Percentiles rank a stretch among this genome's conserved stretches.
Evolutionary conservation across 2,113 vertebrate genomes (phyloP).

Genomic region (Phrynosoma blainvillii): DNA sequence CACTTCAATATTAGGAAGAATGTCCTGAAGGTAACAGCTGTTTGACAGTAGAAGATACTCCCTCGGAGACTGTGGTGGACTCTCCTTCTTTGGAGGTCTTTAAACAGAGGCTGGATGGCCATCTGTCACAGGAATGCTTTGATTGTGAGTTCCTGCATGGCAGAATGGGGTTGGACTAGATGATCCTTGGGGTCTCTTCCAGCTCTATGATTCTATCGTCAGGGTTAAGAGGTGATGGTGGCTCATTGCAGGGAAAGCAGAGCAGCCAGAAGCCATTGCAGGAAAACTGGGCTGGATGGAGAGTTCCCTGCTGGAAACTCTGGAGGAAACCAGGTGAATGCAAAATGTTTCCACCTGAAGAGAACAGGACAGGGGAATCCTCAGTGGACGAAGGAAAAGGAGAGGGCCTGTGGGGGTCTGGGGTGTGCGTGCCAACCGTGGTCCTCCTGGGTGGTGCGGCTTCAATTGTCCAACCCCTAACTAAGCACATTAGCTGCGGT

Average conservation of each 20-base stretch:
- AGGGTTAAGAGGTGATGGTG: no score
- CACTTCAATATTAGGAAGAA: no score
- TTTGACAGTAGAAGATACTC: no score
- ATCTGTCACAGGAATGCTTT: no score
- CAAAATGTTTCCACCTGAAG: slow-evolving; percentile 62
- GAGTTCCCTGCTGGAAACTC: slow-evolving; percentile 69
- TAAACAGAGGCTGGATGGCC: no score
- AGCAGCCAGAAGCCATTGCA: slow-evolving; percentile 52
- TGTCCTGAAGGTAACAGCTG: no score
- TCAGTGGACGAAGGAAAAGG: background rate
- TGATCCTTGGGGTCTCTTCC: background rate
- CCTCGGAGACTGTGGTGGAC: no score
- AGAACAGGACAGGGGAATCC: slow-evolving; percentile 61
- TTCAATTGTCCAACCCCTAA: slow-evolving; percentile 51
- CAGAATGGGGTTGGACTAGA: background rate
- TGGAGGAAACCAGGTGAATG: slow-evolving; percentile 66
- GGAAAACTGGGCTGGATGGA: slow-evolving; percentile 66
- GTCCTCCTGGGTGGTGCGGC: slow-evolving; percentile 27
- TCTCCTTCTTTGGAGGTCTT: no score
- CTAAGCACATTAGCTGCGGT: slow-evolving; percentile 32
- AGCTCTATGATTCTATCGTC: background rate
- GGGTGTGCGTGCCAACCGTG: background rate
- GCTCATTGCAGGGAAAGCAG: slow-evolving; percentile 33
- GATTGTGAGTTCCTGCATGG: background rate
- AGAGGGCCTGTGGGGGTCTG: no score